These are phyloP conservation scores for Brachycybe producta DNA, from an alignment of 2,888 invertebrate genomes.

Conservation along the genomic window DNA sequence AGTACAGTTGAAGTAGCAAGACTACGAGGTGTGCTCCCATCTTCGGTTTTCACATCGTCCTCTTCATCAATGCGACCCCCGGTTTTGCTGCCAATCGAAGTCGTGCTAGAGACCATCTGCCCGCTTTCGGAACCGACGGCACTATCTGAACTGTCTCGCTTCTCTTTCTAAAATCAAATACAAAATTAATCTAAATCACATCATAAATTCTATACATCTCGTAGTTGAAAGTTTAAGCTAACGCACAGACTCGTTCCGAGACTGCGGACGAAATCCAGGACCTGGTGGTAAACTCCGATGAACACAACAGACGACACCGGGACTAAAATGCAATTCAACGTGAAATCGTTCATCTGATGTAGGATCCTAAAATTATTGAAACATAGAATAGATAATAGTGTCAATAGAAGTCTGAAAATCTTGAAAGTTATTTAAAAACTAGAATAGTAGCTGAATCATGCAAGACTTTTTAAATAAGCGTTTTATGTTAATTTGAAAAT, in stretches of 20 bases:
- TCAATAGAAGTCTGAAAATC: no score
- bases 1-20: background rate
- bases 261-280: conserved; percentile 83
- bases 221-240: background rate
- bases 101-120: background rate
- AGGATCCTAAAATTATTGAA: conserved; percentile 32
- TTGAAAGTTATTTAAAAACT: no score
- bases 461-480: no score
- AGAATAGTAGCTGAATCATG: no score
- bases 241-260: conserved; percentile 45
- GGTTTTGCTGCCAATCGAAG: background rate
- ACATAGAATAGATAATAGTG: conserved; percentile 17
- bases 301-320: conserved; percentile 92
- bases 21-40: background rate
- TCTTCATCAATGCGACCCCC: conserved; percentile 14
- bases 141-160: conserved; percentile 13
- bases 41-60: conserved; percentile 4
- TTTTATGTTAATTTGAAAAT: no score
- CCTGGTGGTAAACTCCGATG: conserved; percentile 87
- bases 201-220: background rate
- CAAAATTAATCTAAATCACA: background rate
- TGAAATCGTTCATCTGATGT: conserved; percentile 59
- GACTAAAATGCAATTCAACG: conserved; percentile 97
- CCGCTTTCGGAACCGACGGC: conserved; percentile 10
- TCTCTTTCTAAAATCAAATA: conserved; percentile 10